Percentiles rank a stretch among this genome's conserved stretches.
Conservation (phyloP, 2,797 vertebrate species). For the Siniperca obscura region DNA sequence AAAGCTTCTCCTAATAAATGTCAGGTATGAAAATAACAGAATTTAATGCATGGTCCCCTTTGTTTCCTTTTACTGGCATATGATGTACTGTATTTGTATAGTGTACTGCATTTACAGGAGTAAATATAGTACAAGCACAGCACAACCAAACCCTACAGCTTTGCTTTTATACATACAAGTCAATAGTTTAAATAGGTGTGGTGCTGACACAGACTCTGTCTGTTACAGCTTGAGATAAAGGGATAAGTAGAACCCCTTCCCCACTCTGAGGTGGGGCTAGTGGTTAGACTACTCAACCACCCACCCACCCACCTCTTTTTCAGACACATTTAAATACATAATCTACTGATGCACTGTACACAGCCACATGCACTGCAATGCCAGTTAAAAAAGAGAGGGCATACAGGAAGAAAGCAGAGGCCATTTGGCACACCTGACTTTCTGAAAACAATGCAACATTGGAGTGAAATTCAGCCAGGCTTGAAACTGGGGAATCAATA, state of each 20-base stretch:
- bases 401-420: conserved; percentile 28
- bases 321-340: conserved; percentile 29
- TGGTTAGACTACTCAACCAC: conserved; percentile 42
- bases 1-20: conserved; percentile 19
- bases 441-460: conserved; percentile 68
- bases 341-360: conserved; percentile 3
- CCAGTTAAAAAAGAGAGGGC: neutral
- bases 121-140: conserved; percentile 28
- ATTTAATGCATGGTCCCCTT: neutral
- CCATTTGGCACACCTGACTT: conserved; percentile 59
- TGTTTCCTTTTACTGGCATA: conserved; percentile 2
- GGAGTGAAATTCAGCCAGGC: conserved; percentile 70
- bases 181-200: conserved; percentile 52
- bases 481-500: conserved; percentile 78
- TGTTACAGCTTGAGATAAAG: conserved; percentile 47
- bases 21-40: conserved; percentile 17
- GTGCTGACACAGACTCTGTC: conserved; percentile 44
- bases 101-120: conserved; percentile 6
- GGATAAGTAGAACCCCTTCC: conserved; percentile 47
- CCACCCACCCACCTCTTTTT: conserved; percentile 9
- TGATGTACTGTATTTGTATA: neutral
- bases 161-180: conserved; percentile 43
- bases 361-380: neutral
- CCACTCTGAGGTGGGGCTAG: conserved; percentile 19
- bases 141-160: conserved; percentile 20